Conservation (phyloP, 2,113 vertebrate species). For the Stegostoma tigrinum region DNA sequence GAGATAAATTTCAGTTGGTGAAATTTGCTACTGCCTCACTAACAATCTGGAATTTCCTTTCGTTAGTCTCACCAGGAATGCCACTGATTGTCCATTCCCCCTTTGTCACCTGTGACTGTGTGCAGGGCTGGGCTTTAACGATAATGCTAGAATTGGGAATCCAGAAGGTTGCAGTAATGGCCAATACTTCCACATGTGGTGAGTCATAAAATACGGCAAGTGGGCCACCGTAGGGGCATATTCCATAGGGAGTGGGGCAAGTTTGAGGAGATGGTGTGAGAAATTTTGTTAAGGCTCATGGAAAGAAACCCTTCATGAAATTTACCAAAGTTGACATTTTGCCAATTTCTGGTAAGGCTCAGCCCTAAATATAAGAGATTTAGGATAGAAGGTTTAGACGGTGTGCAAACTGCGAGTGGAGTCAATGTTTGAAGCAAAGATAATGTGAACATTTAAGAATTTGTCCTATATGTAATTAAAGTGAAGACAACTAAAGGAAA, state of each 20-base stretch:
- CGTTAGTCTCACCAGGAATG: background rate
- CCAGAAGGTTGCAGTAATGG: too few species aligned
- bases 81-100: background rate
- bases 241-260: too few species aligned
- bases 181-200: too few species aligned
- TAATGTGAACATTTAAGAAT: background rate
- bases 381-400: background rate
- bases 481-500: background rate
- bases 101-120: background rate
- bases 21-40: background rate
- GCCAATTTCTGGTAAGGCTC: too few species aligned
- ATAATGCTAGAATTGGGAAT: too few species aligned
- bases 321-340: too few species aligned
- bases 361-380: background rate
- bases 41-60: background rate
- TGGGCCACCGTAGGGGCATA: too few species aligned
- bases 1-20: background rate
- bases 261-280: too few species aligned
- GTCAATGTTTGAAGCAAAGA: background rate
- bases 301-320: too few species aligned
- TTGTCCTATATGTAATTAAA: background rate
- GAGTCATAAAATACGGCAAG: too few species aligned
- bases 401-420: background rate
- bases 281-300: too few species aligned
- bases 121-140: background rate